These are phyloP conservation scores for Thaumatotibia leucotreta DNA, from an alignment of 1,140 invertebrate species.

Conservation along the genomic window DNA sequence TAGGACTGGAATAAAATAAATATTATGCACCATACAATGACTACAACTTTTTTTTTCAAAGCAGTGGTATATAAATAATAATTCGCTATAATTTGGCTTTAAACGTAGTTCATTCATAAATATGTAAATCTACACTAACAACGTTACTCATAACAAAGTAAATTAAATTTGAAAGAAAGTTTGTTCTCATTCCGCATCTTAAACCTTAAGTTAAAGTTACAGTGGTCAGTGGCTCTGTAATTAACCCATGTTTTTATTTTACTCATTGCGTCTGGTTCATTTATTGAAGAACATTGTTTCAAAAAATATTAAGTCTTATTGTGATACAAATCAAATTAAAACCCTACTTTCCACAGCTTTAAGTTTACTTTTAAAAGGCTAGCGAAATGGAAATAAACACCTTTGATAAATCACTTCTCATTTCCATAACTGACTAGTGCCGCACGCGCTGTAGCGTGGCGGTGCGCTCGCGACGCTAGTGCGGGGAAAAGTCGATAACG, in stretches of 20 bases:
- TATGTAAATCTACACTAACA: too few relatives aligned
- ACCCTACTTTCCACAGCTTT: neutral
- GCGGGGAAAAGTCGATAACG: conserved; percentile 27
- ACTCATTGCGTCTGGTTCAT: conserved; percentile 35
- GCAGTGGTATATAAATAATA: too few relatives aligned
- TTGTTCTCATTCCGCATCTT: neutral
- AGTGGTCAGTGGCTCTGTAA: conserved; percentile 58
- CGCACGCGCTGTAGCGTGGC: conserved; percentile 58
- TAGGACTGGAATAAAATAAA: too few relatives aligned
- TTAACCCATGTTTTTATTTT: conserved; percentile 68
- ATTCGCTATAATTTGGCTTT: too few relatives aligned
- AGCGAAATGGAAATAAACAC: neutral
- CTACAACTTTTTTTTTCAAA: too few relatives aligned
- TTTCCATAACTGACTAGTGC: conserved; percentile 61
- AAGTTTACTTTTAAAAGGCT: neutral
- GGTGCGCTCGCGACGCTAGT: conserved; percentile 35
- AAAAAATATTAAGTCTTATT: neutral
- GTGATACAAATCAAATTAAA: neutral
- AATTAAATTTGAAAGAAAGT: neutral
- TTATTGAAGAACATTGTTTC: neutral
- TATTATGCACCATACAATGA: too few relatives aligned
- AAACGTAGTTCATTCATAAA: neutral
- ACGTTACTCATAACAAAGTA: neutral
- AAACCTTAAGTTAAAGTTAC: conserved; percentile 11
- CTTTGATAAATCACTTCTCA: neutral